phyloP scores from a whole-genome alignment of 2,797 vertebrate genomes.

The Tapera naevia region DNA sequence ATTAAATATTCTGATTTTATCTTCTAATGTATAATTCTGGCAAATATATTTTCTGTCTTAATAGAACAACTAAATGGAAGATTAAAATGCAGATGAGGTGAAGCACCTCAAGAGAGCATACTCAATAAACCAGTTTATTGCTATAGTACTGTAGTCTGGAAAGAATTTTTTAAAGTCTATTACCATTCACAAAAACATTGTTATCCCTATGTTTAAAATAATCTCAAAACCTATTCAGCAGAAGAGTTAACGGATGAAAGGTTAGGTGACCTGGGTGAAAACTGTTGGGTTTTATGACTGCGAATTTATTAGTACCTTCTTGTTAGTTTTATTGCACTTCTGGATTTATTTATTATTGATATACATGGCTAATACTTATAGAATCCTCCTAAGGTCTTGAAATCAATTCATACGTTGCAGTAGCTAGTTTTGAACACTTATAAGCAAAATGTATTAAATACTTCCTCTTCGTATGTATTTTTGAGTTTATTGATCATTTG shows the following conservation, averaged over 20 bases:
- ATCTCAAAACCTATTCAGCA: neutral
- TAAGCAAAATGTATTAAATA: neutral
- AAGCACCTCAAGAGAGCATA: neutral
- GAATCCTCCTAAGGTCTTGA: neutral
- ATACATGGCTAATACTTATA: neutral
- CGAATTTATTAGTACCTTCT: neutral
- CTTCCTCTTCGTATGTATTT: neutral
- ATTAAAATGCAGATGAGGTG: conserved; percentile 44
- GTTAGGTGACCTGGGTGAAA: neutral
- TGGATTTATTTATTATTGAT: neutral
- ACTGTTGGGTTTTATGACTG: neutral
- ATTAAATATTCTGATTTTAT: neutral
- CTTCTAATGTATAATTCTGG: neutral
- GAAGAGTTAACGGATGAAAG: neutral
- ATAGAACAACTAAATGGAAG: conserved; percentile 12
- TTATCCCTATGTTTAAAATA: neutral
- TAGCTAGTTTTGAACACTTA: neutral
- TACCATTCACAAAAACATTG: neutral
- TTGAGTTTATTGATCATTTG: neutral
- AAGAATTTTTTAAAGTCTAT: neutral
- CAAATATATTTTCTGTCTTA: neutral
- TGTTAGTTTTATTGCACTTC: neutral
- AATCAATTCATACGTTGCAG: neutral
- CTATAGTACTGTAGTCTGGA: neutral
- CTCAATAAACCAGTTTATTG: conserved; percentile 5